Conservation (phyloP, 1,140 invertebrate genomes). For the Drosophila littoralis region DNA sequence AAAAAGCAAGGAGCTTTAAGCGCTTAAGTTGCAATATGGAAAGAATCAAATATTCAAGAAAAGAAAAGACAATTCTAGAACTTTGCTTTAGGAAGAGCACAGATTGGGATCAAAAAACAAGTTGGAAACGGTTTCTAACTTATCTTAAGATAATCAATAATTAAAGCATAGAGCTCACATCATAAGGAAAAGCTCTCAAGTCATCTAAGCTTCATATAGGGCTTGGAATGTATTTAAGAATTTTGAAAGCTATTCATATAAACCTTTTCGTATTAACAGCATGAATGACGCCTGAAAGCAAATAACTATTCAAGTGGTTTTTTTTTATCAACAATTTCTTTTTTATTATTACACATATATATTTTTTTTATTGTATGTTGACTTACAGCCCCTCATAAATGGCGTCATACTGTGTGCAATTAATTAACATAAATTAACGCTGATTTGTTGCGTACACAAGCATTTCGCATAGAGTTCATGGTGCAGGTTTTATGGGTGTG, state of each 20-base stretch:
- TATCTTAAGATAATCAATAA: too few species aligned
- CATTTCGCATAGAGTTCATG: conserved; percentile 40
- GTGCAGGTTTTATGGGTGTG: conserved; percentile 51
- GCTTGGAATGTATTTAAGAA: not conserved
- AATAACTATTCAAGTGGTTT: conserved; percentile 3
- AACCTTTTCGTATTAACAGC: not conserved
- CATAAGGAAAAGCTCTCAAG: too few species aligned
- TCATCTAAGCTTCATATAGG: too few species aligned
- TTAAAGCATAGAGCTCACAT: too few species aligned
- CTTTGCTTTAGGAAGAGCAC: too few species aligned
- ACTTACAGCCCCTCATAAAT: conserved; percentile 2
- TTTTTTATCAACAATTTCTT: conserved; percentile 1
- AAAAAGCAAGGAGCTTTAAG: too few species aligned
- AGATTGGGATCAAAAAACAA: too few species aligned
- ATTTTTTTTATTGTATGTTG: conserved; percentile 15
- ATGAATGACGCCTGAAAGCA: not conserved
- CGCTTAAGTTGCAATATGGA: too few species aligned
- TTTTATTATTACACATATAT: conserved; percentile 4
- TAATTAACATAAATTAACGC: conserved; percentile 55
- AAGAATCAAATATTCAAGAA: too few species aligned
- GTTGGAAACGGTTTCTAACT: too few species aligned
- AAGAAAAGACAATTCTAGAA: too few species aligned
- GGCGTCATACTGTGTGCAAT: conserved; percentile 12
- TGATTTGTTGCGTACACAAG: conserved; percentile 24
- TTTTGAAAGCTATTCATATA: not conserved